phyloP scores from a whole-genome alignment of 2,113 vertebrate genomes.

The Gambusia affinis region DNA sequence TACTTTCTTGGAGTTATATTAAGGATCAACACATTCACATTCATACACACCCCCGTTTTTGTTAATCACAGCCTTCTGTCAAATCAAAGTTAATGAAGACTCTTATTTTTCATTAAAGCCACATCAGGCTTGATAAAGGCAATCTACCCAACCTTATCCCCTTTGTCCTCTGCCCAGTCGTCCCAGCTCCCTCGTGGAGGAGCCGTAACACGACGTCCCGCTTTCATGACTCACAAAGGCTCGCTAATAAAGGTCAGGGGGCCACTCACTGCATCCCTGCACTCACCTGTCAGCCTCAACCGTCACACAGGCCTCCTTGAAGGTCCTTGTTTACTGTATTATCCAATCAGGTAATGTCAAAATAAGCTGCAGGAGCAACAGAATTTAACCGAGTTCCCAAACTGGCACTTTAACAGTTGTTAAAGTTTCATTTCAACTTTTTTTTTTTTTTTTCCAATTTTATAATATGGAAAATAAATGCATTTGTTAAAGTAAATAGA shows the following conservation, averaged over 20 bases:
- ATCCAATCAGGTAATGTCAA: slow-evolving; percentile 47
- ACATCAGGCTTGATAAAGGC: slow-evolving; percentile 2
- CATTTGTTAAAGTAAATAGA: too few species aligned
- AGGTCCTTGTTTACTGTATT: slow-evolving; percentile 30
- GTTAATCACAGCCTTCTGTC: slow-evolving; percentile 25
- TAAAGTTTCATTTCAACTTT: background rate
- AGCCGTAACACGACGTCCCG: slow-evolving; percentile 37
- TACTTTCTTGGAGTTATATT: too few species aligned
- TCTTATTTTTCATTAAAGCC: slow-evolving; percentile 13
- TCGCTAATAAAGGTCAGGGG: slow-evolving; percentile 73
- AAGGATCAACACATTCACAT: slow-evolving; percentile 19
- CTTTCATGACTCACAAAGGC: slow-evolving; percentile 40
- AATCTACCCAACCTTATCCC: slow-evolving; percentile 52
- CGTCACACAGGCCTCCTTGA: slow-evolving; percentile 18
- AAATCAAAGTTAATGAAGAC: slow-evolving; percentile 8
- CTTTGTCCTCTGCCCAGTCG: slow-evolving; percentile 44
- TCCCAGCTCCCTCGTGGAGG: slow-evolving; percentile 41
- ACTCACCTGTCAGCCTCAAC: slow-evolving; percentile 38
- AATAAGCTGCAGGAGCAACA: slow-evolving; percentile 24
- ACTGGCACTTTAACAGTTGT: slow-evolving; percentile 30
- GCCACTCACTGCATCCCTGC: slow-evolving; percentile 38
- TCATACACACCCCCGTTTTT: background rate
- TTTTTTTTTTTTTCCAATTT: background rate
- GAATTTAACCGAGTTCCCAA: slow-evolving; percentile 49
- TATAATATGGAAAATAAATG: background rate